A percentile compares a stretch with the other conserved stretches of the same genome.
phyloP scores from a whole-genome alignment of 2,797 vertebrate species.

The Rousettus madagascariensis region DNA sequence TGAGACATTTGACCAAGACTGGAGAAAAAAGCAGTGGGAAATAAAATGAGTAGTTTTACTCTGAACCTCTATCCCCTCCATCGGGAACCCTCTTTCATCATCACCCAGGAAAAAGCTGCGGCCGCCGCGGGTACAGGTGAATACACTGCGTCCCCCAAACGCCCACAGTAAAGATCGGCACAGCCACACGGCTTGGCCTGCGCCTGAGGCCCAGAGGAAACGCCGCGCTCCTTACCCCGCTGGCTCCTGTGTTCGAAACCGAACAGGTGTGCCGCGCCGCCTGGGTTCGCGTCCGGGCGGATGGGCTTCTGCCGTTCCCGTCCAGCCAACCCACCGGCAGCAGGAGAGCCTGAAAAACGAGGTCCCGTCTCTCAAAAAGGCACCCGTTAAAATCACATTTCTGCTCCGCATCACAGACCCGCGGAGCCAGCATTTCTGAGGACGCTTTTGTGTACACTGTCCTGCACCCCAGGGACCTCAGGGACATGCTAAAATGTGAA shows the following conservation, averaged over 20 bases:
- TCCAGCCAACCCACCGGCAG: neutral
- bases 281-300: neutral
- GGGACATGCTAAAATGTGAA: neutral
- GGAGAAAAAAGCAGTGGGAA: neutral
- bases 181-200: accelerated
- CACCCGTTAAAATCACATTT: neutral
- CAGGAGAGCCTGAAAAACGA: neutral
- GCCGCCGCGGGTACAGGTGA: neutral
- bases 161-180: neutral
- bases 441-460: neutral
- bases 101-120: neutral
- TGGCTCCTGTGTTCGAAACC: neutral
- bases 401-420: neutral
- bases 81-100: neutral
- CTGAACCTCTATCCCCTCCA: neutral
- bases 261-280: neutral
- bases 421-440: neutral
- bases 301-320: neutral
- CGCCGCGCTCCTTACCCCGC: neutral
- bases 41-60: neutral
- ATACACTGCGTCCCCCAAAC: neutral
- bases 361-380: neutral
- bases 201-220: neutral
- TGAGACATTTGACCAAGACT: neutral
- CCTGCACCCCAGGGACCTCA: neutral